Base-by-base conservation (phyloP, 2,113 vertebrate genomes). In the Theristicus caerulescens region DNA sequence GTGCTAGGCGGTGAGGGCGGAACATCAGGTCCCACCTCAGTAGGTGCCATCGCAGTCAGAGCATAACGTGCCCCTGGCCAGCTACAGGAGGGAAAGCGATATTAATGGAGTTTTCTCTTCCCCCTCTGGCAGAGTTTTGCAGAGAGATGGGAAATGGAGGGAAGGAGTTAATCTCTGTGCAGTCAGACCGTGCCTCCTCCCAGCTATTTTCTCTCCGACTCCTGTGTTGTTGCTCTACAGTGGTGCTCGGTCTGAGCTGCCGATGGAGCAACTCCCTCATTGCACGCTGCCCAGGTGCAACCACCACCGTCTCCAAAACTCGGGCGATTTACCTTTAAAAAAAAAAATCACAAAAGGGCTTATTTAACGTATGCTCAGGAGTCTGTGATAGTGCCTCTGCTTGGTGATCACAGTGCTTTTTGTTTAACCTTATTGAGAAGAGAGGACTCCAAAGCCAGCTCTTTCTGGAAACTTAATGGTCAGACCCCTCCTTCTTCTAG, bases 161-260 rank as follows among this genome's bases (percentile, higher is more conserved):
- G 70, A 96, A 93, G 77, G 83, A 96, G 86, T 91, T 95, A 83
- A 94, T 62, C 26, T 64, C 70, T 70, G 49, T 58, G 65, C 87
- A 82, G 67, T 44, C 70, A 78, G 65, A 2, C 46, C 7, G 1
- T 77, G 83, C 65, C 66, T 91, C 84, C 94, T 85, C 84, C 69
- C 70, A 4, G 7, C 80, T 84, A 6, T 82, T 91, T 91, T 73
- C 71, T 77, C 58, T 25, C 46, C 8, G 5, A 27, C 49, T 92
- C 58, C 54, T 19, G 3, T 44, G 77, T 73, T 47, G 44, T 81
- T 40, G 31, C 69, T 59, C 38, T 58, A 7, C 54, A 54, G 44
- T 38, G 17, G 58, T 15, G 71, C 62, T 92, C 2, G 3, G 52
- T 76, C 66, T 82, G 83, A 81, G 91, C 67, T 72, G 51, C 72